A percentile compares a stretch with the other conserved stretches of the same genome.
These are phyloP conservation scores for Saccopteryx bilineata DNA, from an alignment of 2,113 vertebrate species.

Conservation along the genomic window DNA sequence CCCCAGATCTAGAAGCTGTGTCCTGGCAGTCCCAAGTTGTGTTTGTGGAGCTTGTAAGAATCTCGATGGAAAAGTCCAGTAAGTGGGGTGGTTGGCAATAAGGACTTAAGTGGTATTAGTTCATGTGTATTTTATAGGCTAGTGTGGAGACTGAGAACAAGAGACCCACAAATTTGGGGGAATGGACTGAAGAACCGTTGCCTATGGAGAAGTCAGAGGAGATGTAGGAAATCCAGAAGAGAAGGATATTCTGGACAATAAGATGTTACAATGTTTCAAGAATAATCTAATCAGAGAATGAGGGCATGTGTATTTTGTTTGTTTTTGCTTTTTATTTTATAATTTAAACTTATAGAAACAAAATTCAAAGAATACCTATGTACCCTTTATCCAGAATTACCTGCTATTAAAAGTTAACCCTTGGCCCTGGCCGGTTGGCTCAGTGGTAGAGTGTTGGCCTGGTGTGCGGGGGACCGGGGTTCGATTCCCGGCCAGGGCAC, in stretches of 20 bases:
- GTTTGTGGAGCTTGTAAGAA: neutral
- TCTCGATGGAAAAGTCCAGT: neutral
- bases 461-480: no score
- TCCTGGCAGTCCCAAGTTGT: neutral
- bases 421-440: no score
- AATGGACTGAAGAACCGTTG: neutral
- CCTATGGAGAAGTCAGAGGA: neutral
- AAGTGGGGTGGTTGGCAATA: neutral
- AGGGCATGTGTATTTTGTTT: neutral
- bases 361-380: neutral
- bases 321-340: constrained; percentile 3
- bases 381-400: neutral
- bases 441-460: no score
- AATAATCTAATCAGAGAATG: neutral
- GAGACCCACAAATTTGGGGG: neutral
- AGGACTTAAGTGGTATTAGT: neutral
- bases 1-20: neutral
- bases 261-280: neutral
- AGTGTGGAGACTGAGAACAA: neutral
- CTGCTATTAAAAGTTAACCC: constrained; percentile 1
- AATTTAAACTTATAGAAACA: neutral
- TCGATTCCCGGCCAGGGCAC: no score
- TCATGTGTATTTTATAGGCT: neutral
- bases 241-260: neutral
- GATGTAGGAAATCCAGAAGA: neutral